Evolutionary conservation across 2,113 vertebrate genomes (phyloP), one percentile per base, ranked within the genome.

Genomic region (Cathartes aura): DNA sequence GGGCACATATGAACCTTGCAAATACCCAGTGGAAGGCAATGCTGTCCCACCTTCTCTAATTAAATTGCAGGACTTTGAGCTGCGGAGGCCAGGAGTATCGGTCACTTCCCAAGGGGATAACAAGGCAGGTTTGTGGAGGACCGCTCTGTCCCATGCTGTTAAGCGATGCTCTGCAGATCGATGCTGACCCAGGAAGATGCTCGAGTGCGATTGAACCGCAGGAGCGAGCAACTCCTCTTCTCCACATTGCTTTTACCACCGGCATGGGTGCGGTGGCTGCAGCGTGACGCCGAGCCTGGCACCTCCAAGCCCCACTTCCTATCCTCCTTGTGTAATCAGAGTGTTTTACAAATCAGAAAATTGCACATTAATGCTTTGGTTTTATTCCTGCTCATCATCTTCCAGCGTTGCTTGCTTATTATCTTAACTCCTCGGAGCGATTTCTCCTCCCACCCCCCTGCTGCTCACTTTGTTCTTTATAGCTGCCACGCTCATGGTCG

Each of bases 171-270:
- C 32, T 16, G 27, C 72, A 63, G 83, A 32, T 19, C 3, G 1
- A 4, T 5, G 26, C 55, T 34, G 43, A 15, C 15, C 26, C 24
- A 7, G 75, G 52, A 16, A 47, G 52, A 24, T 11, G n/a, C 56
- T 70, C 0, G 8, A 38, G 40, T 12, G 29, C 1, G 3, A 18
- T 0, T 8, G 24, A 87, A 9, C 22, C 9, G 1, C 19, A 13
- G 60, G 11, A 76, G 52, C 2, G 2, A 83, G 58, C 4, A 0
- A 18, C 5, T n/a, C 20, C 59, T 78, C 50, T 36, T 52, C n/a
- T 20, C 19, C 17, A 1, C 15, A 1, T 64, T 1, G 0, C 62
- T 74, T 62, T 38, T 23, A 5, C 32, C 62, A 2, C 32, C 4
- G 8, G 14, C 2, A 5, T 20, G 62, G 90, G 36, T 47, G 12